These are phyloP conservation scores for Urophycis tenuis DNA, from an alignment of 2,797 vertebrate genomes.

Conservation along the genomic window DNA sequence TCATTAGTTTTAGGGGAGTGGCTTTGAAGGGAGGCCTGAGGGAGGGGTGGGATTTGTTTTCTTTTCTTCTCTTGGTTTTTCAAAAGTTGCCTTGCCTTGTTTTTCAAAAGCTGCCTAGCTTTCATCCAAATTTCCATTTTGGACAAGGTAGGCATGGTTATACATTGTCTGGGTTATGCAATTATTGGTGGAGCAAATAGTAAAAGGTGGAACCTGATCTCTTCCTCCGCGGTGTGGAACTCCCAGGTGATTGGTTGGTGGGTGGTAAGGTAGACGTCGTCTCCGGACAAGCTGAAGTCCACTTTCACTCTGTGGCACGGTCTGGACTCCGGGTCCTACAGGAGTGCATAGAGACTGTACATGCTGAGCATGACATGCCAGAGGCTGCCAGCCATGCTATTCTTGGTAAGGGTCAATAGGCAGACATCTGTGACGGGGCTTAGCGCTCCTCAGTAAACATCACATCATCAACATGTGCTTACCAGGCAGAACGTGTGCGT, in stretches of 20 bases:
- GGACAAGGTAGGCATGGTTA: neutral
- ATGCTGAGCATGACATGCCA: conserved; percentile 11
- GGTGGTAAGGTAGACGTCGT: conserved; percentile 69
- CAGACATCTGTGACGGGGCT: neutral
- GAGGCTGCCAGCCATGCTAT: conserved; percentile 12
- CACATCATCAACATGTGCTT: neutral
- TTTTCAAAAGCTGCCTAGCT: too few species aligned
- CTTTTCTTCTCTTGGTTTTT: too few species aligned
- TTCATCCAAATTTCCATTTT: neutral
- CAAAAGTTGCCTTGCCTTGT: too few species aligned
- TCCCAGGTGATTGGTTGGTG: conserved; percentile 76
- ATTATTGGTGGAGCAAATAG: neutral
- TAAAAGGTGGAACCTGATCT: conserved; percentile 80
- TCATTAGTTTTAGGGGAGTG: too few species aligned
- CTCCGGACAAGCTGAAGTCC: conserved; percentile 77
- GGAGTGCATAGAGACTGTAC: neutral
- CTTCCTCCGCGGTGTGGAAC: conserved; percentile 82
- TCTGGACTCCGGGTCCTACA: conserved; percentile 74
- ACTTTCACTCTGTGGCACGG: conserved; percentile 81
- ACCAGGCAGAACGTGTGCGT: neutral
- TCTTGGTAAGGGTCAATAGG: neutral
- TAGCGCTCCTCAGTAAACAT: neutral
- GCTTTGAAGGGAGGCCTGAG: too few species aligned
- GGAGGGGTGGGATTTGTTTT: too few species aligned
- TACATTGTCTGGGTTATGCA: neutral